Evolutionary conservation across 2,797 vertebrate genomes (phyloP).

Genomic region (Macrochelys suwanniensis): DNA sequence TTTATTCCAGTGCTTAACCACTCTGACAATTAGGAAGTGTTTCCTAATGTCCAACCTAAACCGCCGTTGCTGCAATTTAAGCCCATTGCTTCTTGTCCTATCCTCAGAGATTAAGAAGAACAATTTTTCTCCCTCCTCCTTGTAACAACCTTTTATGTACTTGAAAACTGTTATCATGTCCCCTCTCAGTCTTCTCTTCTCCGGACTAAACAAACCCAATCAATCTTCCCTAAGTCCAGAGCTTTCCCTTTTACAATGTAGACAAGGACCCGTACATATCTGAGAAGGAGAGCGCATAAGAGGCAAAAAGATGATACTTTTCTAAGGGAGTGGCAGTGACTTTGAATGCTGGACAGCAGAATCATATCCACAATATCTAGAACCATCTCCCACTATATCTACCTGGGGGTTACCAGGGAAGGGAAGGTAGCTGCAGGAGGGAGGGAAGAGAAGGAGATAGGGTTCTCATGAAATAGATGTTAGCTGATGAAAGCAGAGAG

Average conservation of each 20-base stretch:
- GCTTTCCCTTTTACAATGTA: neutral
- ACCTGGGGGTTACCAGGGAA: neutral
- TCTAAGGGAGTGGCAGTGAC: neutral
- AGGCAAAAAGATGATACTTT: neutral
- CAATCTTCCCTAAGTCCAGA: neutral
- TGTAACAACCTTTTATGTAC: too few species aligned
- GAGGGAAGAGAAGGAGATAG: too few species aligned
- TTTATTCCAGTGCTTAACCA: too few species aligned
- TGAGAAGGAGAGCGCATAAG: neutral
- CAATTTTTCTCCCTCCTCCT: too few species aligned
- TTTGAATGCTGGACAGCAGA: neutral
- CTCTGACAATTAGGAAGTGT: too few species aligned
- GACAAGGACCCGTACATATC: neutral
- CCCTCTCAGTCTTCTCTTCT: too few species aligned
- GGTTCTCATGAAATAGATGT: neutral
- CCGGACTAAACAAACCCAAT: neutral
- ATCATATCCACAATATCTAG: neutral
- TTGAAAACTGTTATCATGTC: too few species aligned
- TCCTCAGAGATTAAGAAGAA: too few species aligned
- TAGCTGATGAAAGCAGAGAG: neutral
- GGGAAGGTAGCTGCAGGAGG: neutral
- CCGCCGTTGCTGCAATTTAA: too few species aligned
- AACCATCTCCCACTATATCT: neutral
- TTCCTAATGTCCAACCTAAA: too few species aligned
- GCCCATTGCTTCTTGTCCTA: too few species aligned